These are phyloP conservation scores for Eutrigla gurnardus DNA, from an alignment of 2,797 vertebrate species.

Conservation along the genomic window DNA sequence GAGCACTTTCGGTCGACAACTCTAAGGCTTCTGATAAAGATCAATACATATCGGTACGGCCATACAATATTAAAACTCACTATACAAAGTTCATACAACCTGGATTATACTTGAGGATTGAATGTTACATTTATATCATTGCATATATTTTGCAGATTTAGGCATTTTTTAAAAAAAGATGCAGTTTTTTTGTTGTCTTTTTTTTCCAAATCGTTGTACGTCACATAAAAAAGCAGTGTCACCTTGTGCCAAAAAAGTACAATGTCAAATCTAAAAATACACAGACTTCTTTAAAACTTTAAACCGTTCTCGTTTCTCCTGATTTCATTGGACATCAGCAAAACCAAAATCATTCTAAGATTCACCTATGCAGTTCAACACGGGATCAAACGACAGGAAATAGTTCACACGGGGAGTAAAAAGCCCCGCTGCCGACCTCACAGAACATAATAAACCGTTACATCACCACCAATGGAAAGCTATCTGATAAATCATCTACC, in stretches of 20 bases:
- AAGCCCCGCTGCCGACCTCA: constrained; percentile 45
- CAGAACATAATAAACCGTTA: constrained; percentile 50
- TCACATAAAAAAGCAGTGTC: constrained; percentile 84
- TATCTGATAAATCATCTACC: constrained; percentile 41
- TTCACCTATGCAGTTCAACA: constrained; percentile 50
- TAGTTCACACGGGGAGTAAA: constrained; percentile 38
- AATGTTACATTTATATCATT: constrained; percentile 89
- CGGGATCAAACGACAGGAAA: constrained; percentile 53
- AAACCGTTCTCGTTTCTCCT: constrained; percentile 73
- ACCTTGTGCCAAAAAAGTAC: constrained; percentile 81
- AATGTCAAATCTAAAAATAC: constrained; percentile 80
- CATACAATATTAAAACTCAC: constrained; percentile 89
- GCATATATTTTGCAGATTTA: constrained; percentile 90
- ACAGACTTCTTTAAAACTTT: constrained; percentile 79
- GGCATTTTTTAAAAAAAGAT: constrained; percentile 74
- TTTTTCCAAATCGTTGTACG: constrained; percentile 69
- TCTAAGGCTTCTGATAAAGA: constrained; percentile 90
- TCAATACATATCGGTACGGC: constrained; percentile 90
- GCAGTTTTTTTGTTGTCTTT: constrained; percentile 76
- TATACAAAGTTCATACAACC: constrained; percentile 90
- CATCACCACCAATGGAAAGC: constrained; percentile 50
- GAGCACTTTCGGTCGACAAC: constrained; percentile 90
- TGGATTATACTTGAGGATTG: constrained; percentile 91
- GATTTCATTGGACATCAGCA: constrained; percentile 60
- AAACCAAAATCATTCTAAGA: constrained; percentile 42